Base-by-base conservation (phyloP, 2,113 vertebrate species). In the Sterna hirundo region DNA sequence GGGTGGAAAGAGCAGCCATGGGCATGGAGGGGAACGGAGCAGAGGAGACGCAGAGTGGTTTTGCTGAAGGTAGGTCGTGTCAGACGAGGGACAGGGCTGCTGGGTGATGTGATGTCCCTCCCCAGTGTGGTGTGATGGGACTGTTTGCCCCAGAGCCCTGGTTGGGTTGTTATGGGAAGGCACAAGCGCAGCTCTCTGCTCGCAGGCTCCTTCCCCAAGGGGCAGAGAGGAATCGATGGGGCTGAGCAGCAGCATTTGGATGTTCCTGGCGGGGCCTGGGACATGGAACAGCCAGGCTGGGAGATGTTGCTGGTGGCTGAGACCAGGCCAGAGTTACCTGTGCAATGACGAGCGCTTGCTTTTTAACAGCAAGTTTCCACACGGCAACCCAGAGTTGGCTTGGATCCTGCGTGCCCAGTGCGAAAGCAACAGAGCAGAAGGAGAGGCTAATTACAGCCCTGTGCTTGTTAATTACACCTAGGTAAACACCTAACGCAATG, bases 371-470 rank as follows among this genome's bases (percentile, higher is more conserved):
- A 25, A 68, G 49, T 42, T 69, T 57, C 60, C 1, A 2, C 22
- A 11, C 17, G n/a, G 21, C n/a, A 83, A 4, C 42, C 25, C 18
- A 11, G 70, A 34, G 1, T 2, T 49, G 25, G 29, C 26, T 64
- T 44, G 68, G 64, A 81, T 86, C 77, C 55, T 32, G 15, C 0
- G 1, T 32, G 66, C 47, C 40, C 38, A 3, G 44, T 2, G 22
- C 2, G 1, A 22, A 72, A 74, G 88, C 64, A 81, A 4, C 6
- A 15, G 69, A 71, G 85, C 29, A 3, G 75, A 25, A 95, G 66
- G 23, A 79, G 54, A 92, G 27, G 70, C 32, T 94, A 94, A 96
- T 96, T 92, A 95, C 66, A 92, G 52, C 44, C 54, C 64, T 60
- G 68, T 7, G 40, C 2, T 0, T 36, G 34, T 34, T 92, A 68